Evolutionary conservation across 2,113 vertebrate species (phyloP).

Genomic region (Chionis minor): DNA sequence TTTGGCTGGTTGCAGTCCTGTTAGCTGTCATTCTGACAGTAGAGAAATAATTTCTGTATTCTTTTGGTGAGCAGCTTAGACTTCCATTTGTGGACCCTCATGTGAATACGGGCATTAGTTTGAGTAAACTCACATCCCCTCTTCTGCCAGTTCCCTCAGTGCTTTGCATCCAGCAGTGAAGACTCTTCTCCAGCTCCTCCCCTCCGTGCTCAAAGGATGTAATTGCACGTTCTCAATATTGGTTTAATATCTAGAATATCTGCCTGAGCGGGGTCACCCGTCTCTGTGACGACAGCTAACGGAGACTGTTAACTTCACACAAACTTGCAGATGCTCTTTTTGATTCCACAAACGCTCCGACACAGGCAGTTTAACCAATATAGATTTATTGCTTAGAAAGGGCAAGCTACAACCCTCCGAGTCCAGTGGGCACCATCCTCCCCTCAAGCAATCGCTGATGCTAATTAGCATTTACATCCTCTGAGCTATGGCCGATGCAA

Average conservation of each 20-base stretch:
- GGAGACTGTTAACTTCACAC: constrained; percentile 14
- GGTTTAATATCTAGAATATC: neutral
- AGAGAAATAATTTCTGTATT: neutral
- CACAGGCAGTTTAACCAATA: constrained; percentile 42
- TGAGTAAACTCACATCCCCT: neutral
- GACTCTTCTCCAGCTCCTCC: neutral
- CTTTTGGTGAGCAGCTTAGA: neutral
- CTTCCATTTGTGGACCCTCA: neutral
- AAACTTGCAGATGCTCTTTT: neutral
- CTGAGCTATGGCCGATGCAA: neutral
- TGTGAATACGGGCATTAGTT: neutral
- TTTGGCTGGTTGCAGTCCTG: neutral
- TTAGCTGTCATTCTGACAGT: neutral
- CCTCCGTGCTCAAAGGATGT: neutral
- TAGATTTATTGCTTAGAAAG: constrained; percentile 55
- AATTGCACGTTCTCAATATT: neutral
- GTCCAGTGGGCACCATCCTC: constrained; percentile 13
- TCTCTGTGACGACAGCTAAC: neutral
- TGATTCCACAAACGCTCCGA: neutral
- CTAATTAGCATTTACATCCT: constrained; percentile 55
- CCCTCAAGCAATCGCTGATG: constrained; percentile 56
- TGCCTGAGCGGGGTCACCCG: neutral
- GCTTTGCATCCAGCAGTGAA: neutral
- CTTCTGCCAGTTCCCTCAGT: neutral
- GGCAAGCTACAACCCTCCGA: neutral